Conservation (phyloP, 2,888 invertebrate genomes). For the Scaptodrosophila latifasciaeformis region DNA sequence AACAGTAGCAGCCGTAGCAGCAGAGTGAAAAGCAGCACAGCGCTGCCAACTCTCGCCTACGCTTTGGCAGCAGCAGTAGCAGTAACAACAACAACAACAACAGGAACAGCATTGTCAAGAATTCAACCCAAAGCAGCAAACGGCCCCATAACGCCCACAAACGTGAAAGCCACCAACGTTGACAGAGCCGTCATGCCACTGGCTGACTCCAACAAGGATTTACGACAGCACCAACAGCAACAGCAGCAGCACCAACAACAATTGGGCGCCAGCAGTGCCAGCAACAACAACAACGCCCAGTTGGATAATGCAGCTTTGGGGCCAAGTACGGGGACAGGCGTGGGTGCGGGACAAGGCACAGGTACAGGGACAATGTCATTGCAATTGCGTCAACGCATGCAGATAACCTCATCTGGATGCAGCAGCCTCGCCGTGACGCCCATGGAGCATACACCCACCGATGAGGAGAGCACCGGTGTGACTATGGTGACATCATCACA, state of each 20-base stretch:
- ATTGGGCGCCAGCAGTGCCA: conserved; percentile 44
- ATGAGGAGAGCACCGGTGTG: conserved; percentile 61
- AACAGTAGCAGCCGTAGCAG: conserved; percentile 26
- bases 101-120: not conserved
- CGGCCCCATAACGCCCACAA: conserved; percentile 35
- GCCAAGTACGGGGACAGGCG: too few relatives aligned
- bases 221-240: conserved; percentile 59
- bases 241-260: conserved; percentile 36
- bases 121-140: not conserved
- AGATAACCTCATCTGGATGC: conserved; percentile 70
- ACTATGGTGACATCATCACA: conserved; percentile 64
- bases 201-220: conserved; percentile 73
- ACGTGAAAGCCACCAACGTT: conserved; percentile 36
- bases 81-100: not conserved
- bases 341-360: too few relatives aligned
- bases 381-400: conserved; percentile 64
- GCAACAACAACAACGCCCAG: conserved; percentile 33
- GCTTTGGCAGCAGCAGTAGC: conserved; percentile 19
- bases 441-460: conserved; percentile 72
- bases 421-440: conserved; percentile 71
- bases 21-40: conserved; percentile 15
- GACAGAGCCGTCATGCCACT: conserved; percentile 68
- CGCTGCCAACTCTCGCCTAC: conserved; percentile 33
- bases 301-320: conserved; percentile 33
- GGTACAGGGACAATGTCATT: conserved; percentile 41